These are phyloP conservation scores for Chaetogeoica ovagalla DNA, from an alignment of 2,888 invertebrate species.

Conservation along the genomic window DNA sequence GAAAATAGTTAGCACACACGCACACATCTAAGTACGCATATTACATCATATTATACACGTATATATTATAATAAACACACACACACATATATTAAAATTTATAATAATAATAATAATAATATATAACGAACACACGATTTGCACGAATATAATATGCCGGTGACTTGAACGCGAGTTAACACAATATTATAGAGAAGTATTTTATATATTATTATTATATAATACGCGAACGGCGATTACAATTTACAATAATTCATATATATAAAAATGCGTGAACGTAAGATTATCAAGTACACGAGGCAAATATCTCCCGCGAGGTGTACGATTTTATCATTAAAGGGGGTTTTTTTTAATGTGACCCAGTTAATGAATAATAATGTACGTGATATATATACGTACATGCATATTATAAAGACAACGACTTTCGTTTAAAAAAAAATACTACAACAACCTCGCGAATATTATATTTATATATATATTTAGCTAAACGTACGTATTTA, in stretches of 20 bases:
- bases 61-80: too few relatives aligned
- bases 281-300: slow-evolving; percentile 1
- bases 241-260: not conserved
- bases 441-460: not conserved
- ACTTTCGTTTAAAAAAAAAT: not conserved
- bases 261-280: not conserved
- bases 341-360: slow-evolving; percentile 24
- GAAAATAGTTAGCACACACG: slow-evolving; percentile 2
- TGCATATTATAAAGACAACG: not conserved
- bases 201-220: too few relatives aligned
- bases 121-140: slow-evolving; percentile 40
- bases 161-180: slow-evolving; percentile 44
- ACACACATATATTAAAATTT: not conserved
- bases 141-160: slow-evolving; percentile 27
- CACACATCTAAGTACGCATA: not conserved
- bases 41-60: not conserved
- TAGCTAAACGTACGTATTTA: too few relatives aligned
- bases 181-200: not conserved
- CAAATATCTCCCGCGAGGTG: slow-evolving; percentile 16
- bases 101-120: not conserved
- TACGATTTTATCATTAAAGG: slow-evolving; percentile 34
- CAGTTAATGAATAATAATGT: slow-evolving; percentile 25
- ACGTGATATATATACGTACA: not conserved
- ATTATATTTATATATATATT: too few relatives aligned
- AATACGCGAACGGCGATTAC: not conserved